A percentile compares a stretch with the other conserved stretches of the same genome.
Conservation (phyloP, 2,888 invertebrate species). For the Phyllotreta cruciferae region DNA sequence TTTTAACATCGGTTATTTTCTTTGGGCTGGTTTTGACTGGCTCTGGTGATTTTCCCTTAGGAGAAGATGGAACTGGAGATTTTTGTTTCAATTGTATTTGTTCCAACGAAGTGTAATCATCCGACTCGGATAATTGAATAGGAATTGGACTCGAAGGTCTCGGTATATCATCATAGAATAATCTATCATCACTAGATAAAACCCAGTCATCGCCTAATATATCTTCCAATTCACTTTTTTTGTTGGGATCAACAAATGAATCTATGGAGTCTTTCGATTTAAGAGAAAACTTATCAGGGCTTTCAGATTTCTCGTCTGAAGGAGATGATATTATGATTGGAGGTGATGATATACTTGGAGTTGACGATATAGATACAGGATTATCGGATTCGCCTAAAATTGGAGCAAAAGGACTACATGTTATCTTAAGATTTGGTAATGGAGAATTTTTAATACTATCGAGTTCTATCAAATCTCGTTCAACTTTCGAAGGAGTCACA, state of each 20-base stretch:
- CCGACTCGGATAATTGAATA: constrained; percentile 1
- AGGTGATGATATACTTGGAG: constrained; percentile 25
- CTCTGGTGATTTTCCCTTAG: constrained; percentile 5
- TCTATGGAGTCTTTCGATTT: constrained; percentile 25
- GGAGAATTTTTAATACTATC: constrained; percentile 47
- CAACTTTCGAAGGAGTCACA: background rate
- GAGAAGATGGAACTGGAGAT: background rate
- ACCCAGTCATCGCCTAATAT: constrained; percentile 24
- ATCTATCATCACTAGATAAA: constrained; percentile 10
- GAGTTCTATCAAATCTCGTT: constrained; percentile 48
- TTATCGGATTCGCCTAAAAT: constrained; percentile 11
- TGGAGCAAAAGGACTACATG: constrained; percentile 20
- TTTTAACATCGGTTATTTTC: background rate
- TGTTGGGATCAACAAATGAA: constrained; percentile 23
- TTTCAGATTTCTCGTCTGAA: constrained; percentile 17
- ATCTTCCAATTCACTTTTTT: constrained; percentile 22
- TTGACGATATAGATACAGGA: constrained; percentile 3
- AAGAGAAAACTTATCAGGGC: constrained; percentile 25
- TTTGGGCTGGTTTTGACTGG: background rate
- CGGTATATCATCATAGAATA: constrained; percentile 2
- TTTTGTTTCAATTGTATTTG: background rate
- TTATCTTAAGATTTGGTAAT: constrained; percentile 28
- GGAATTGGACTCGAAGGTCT: constrained; percentile 25
- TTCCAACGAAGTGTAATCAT: background rate
- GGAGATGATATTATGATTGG: constrained; percentile 29